phyloP scores from a whole-genome alignment of 2,888 invertebrate genomes.

The Epinotia nisella region DNA sequence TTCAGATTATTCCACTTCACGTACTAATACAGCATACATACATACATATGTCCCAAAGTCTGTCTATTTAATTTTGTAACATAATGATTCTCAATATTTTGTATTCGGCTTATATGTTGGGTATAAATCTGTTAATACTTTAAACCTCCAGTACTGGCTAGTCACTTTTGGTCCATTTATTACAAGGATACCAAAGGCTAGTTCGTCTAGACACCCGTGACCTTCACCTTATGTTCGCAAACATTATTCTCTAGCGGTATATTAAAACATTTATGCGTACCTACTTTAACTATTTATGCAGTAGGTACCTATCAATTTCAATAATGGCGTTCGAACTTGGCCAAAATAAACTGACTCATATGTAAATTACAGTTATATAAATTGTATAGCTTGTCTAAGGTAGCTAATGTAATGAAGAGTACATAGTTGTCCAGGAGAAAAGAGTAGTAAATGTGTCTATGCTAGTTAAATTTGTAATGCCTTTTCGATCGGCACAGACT shows the following conservation, averaged over 20 bases:
- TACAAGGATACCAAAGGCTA: constrained; percentile 24
- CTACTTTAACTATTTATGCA: constrained; percentile 15
- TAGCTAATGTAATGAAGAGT: constrained; percentile 33
- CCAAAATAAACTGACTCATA: constrained; percentile 37
- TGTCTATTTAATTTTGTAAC: too few relatives aligned
- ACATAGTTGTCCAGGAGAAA: not conserved
- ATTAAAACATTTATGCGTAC: not conserved
- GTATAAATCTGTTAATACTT: not conserved
- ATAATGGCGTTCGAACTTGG: constrained; percentile 26
- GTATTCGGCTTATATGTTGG: not conserved
- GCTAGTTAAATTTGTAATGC: constrained; percentile 3
- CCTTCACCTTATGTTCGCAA: constrained; percentile 20
- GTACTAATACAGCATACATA: too few relatives aligned
- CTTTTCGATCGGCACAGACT: not conserved
- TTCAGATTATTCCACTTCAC: too few relatives aligned
- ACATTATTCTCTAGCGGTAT: constrained; percentile 11
- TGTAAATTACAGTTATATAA: constrained; percentile 36
- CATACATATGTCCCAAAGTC: too few relatives aligned
- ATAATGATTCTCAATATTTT: not conserved
- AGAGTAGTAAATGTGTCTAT: constrained; percentile 9
- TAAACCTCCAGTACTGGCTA: not conserved
- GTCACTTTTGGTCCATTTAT: constrained; percentile 22
- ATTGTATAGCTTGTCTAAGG: constrained; percentile 8
- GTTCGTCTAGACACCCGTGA: constrained; percentile 22
- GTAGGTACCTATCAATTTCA: constrained; percentile 18